Evolutionary conservation across 2,113 vertebrate species (phyloP).

Genomic region (Cinclus cinclus): DNA sequence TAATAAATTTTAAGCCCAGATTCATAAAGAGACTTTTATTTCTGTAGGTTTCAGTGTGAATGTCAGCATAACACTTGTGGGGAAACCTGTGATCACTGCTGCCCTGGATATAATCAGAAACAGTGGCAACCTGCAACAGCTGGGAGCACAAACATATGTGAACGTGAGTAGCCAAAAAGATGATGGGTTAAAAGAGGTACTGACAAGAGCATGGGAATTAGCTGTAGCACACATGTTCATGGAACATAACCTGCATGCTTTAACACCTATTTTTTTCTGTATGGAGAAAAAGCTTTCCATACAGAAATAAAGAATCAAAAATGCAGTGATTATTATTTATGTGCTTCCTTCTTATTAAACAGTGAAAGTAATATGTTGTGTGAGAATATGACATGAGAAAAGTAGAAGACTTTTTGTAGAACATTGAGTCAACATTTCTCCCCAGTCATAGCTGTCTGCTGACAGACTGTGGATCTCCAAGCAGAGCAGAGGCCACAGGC

Average conservation of each 20-base stretch:
- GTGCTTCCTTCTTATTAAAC: neutral
- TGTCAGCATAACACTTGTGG: slow-evolving; percentile 94
- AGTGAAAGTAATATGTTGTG: neutral
- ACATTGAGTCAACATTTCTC: neutral
- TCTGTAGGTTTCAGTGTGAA: slow-evolving; percentile 82
- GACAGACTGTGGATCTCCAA: neutral
- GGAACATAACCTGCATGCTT: neutral
- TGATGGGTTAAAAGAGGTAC: neutral
- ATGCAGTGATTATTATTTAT: neutral
- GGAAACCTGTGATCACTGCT: slow-evolving; percentile 88
- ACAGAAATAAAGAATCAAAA: neutral
- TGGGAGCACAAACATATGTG: slow-evolving; percentile 80
- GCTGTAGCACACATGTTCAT: neutral
- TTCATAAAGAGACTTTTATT: neutral
- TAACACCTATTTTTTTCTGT: neutral
- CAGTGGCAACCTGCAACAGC: slow-evolving; percentile 82
- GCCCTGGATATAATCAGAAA: slow-evolving; percentile 86
- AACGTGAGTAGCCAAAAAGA: slow-evolving; percentile 75
- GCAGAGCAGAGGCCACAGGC: neutral
- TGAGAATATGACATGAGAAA: neutral
- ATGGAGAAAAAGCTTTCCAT: neutral
- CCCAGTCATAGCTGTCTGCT: neutral
- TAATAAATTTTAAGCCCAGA: neutral
- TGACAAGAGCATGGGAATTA: neutral
- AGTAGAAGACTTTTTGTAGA: neutral